Conservation (phyloP, 1,140 invertebrate genomes). For the Sinonovacula constricta region DNA sequence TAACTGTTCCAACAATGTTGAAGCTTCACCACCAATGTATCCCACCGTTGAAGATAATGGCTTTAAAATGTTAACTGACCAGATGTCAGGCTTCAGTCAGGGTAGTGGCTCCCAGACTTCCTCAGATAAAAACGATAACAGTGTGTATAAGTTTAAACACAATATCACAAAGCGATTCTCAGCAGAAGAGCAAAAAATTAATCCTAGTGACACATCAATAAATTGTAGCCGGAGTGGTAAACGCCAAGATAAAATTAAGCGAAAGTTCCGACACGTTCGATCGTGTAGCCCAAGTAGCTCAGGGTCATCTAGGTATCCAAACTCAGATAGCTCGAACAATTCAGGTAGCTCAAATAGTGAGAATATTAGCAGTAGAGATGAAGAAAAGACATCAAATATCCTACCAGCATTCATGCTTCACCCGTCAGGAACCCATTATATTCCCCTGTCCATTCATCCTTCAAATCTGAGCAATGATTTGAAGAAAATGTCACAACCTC, state of each 20-base stretch:
- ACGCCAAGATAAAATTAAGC: slow-evolving; percentile 51
- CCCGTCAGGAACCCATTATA: slow-evolving; percentile 92
- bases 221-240: slow-evolving; percentile 54
- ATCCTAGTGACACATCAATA: slow-evolving; percentile 59
- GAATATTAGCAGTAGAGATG: slow-evolving; percentile 1
- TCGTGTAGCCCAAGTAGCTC: slow-evolving; percentile 54
- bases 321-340: slow-evolving; percentile 58
- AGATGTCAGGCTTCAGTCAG: slow-evolving; percentile 34
- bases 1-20: slow-evolving; percentile 9
- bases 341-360: slow-evolving; percentile 47
- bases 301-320: slow-evolving; percentile 75
- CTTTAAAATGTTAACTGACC: slow-evolving; percentile 49
- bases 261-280: slow-evolving; percentile 37
- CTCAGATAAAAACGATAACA: slow-evolving; percentile 55
- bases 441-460: slow-evolving; percentile 92
- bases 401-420: slow-evolving; percentile 89
- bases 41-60: slow-evolving; percentile 37
- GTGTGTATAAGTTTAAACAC: slow-evolving; percentile 95
- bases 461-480: slow-evolving; percentile 86
- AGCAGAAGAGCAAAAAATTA: slow-evolving; percentile 66
- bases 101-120: slow-evolving; percentile 16
- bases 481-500: slow-evolving; percentile 77
- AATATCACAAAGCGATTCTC: slow-evolving; percentile 93
- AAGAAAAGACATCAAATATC: slow-evolving; percentile 38
- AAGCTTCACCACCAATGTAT: slow-evolving; percentile 9